Evolutionary conservation across 2,888 invertebrate species (phyloP).

Genomic region (Myathropa florea): DNA sequence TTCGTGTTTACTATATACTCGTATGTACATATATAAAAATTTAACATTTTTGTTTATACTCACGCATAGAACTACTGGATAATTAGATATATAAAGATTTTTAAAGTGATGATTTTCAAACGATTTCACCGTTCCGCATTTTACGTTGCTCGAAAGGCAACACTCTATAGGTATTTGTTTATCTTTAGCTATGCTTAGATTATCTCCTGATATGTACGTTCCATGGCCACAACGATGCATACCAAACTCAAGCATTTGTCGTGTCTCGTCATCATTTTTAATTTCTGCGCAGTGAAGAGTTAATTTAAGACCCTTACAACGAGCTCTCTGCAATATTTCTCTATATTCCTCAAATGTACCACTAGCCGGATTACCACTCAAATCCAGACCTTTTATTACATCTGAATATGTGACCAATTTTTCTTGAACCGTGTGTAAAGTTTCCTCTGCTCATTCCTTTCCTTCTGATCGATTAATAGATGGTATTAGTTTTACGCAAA

Average conservation of each 20-base stretch:
- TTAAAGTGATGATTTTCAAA: constrained; percentile 89
- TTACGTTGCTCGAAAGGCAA: constrained; percentile 92
- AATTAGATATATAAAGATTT: constrained; percentile 83
- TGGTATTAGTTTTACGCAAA: constrained; percentile 85
- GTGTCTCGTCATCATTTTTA: constrained; percentile 85
- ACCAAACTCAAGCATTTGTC: constrained; percentile 85
- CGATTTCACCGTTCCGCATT: constrained; percentile 85
- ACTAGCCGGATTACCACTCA: constrained; percentile 88
- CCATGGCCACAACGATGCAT: constrained; percentile 94
- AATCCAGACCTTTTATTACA: constrained; percentile 88
- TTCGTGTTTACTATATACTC: too few relatives aligned
- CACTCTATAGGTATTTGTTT: constrained; percentile 84
- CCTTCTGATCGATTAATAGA: constrained; percentile 89
- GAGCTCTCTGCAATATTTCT: constrained; percentile 84
- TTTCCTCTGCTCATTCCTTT: constrained; percentile 83
- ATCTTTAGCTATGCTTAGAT: constrained; percentile 72
- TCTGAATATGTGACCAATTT: constrained; percentile 82
- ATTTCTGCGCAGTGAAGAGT: constrained; percentile 93
- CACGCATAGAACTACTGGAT: constrained; percentile 86
- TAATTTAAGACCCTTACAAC: constrained; percentile 84
- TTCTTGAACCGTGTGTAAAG: constrained; percentile 85
- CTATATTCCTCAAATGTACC: constrained; percentile 84
- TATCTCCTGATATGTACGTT: constrained; percentile 83
- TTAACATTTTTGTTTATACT: constrained; percentile 5
- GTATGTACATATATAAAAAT: too few relatives aligned